phyloP scores from a whole-genome alignment of 2,113 vertebrate genomes.

The Tachycineta bicolor region DNA sequence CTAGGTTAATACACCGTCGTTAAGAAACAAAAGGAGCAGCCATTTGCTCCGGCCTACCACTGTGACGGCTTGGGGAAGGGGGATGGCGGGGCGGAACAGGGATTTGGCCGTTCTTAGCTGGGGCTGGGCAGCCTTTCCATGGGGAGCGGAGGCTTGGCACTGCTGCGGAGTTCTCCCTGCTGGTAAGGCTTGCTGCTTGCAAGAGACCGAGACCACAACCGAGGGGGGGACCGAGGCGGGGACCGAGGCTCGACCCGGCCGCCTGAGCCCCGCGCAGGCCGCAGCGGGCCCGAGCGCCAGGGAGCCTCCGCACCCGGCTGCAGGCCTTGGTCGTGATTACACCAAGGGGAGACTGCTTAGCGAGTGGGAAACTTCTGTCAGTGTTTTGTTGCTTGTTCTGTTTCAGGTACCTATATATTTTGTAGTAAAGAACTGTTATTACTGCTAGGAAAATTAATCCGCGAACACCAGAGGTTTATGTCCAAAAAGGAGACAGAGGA shows the following conservation, averaged over 20 bases:
- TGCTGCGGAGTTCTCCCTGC: not conserved
- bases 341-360: not conserved
- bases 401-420: not conserved
- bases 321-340: not conserved
- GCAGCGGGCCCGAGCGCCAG: too few species aligned
- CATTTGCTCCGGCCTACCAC: not conserved
- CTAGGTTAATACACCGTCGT: too few species aligned
- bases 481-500: too few species aligned
- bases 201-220: too few species aligned
- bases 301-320: not conserved
- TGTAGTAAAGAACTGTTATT: not conserved
- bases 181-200: rapidly evolving
- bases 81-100: too few species aligned
- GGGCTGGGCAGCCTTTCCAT: not conserved
- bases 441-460: too few species aligned
- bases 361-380: too few species aligned
- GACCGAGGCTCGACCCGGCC: too few species aligned
- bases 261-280: too few species aligned
- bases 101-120: not conserved
- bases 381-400: not conserved
- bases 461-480: too few species aligned
- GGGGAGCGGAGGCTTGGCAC: not conserved
- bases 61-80: rapidly evolving
- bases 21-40: not conserved
- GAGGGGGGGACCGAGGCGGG: too few species aligned